Evolutionary conservation across 2,113 vertebrate genomes (phyloP), one percentile per base, ranked within the genome.

Genomic region (Mesembrinibis cayennensis): DNA sequence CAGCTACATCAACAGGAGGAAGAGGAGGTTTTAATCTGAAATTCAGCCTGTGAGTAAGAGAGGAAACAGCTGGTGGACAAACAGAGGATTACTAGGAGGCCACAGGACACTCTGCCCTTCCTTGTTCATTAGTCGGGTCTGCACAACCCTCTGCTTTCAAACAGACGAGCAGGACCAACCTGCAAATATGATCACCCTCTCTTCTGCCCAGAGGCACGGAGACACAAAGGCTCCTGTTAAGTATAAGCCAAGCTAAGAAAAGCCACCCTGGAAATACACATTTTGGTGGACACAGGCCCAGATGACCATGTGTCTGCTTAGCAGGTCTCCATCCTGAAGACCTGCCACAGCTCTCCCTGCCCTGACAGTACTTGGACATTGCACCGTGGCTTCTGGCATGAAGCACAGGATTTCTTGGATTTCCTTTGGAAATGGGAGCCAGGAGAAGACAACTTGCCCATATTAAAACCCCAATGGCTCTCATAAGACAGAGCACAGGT

Each of bases 121-220:
- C 26, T 25, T 2, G 1, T 27, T 10, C 30, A 23, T 19, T 21
- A 52, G 26, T 3, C 4, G 1, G 16, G 17, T 53, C 53, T 72
- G 49, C 47, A 38, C 34, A 85, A 9, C 20, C 30, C 61, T n/a
- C 44, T 58, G 42, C 42, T 65, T 34, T 18, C 52, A 58, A 85
- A 56, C 3, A n/a, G 63, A 36, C 4, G 27, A 66, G 69, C 42
- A 79, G n/a, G 21, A 66, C 53, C n/a, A 30, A 10, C 10, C 50
- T 82, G 71, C 40, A 90, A 29, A 44, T 29, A 30, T 1, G 2
- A 34, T 3, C n/a, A 63, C 10, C 71, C 20, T 76, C 42, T 34
- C 61, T 56, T 40, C 85, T 71, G 52, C 55, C 44, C n/a, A 42
- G 50, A 55, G 23, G n/a, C 81, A 55, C 38, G 38, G 38, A 65